Evolutionary conservation across 2,113 vertebrate genomes (phyloP), one percentile per base, ranked within the genome.

Genomic region (Hucho hucho): DNA sequence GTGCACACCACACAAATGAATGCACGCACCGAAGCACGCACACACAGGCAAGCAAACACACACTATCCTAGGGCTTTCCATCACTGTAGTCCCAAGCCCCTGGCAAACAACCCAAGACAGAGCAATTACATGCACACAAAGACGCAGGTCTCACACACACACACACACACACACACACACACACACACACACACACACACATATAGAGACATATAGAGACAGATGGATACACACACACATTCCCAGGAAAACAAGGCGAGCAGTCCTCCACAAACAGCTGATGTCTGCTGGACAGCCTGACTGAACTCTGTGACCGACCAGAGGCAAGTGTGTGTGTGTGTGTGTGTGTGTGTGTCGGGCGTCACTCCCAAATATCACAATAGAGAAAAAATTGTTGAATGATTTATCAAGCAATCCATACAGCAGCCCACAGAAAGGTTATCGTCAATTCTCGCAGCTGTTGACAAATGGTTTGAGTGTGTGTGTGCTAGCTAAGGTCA

Each of bases 251-350:
- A n/a, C n/a, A n/a, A n/a, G n/a, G n/a, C n/a, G n/a, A n/a, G n/a
- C n/a, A n/a, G n/a, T 18, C 49, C 14, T 53, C 49, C 49, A 18
- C 49, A 53, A 43, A 75, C 87, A 90, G 87, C 87, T 87, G 86
- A 91, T 78, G 72, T 74, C 80, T 83, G 82, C 77, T 84, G 82
- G 83, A 81, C 26, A 47, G 69, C 71, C 64, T 25, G 58, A 71
- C 61, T 76, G 77, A 77, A 83, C 74, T 63, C 75, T 43, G 37
- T 47, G 4, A 67, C 63, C 70, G n/a, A 29, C 75, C 37, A 43
- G 37, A 58, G 16, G 47, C 16, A 47, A 70, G 66, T 79, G 74
- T 75, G 71, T 76, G 56, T 64, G 58, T 49, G 58, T 37, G 26
- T 49, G 73, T n/a, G 56, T 63, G 64, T 69, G 22, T 63, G 59